Percentiles rank a stretch among this genome's conserved stretches.
Conservation (phyloP, 2,888 invertebrate genomes). For the Stenotaenia linearis region DNA sequence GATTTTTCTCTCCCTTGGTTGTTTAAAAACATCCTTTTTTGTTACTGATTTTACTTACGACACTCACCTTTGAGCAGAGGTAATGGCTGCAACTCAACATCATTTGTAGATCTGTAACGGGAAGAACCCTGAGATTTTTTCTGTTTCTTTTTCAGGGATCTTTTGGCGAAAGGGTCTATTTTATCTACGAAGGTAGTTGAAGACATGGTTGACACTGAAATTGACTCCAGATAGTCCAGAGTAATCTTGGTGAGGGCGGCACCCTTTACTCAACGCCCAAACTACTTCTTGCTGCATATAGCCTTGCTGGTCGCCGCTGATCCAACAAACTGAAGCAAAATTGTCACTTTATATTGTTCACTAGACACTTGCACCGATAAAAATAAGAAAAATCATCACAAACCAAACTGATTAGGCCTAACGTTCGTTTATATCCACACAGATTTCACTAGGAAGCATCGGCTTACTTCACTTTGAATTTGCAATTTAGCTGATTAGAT, state of each 20-base stretch:
- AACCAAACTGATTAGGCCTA: conserved; percentile 32
- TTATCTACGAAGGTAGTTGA: conserved; percentile 83
- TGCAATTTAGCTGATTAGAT: neutral
- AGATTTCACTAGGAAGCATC: conserved; percentile 1
- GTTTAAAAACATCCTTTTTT: neutral
- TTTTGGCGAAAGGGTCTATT: conserved; percentile 98
- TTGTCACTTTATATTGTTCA: conserved; percentile 11
- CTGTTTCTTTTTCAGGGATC: conserved; percentile 95
- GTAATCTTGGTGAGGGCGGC: conserved; percentile 29
- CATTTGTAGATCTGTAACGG: conserved; percentile 94
- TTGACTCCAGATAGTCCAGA: neutral
- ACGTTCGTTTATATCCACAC: conserved; percentile 33
- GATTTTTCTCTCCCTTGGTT: neutral
- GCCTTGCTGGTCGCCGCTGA: neutral
- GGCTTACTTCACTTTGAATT: conserved; percentile 22
- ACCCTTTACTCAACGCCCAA: conserved; percentile 27
- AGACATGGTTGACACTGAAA: conserved; percentile 17
- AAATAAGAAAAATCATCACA: conserved; percentile 32
- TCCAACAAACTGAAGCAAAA: conserved; percentile 14
- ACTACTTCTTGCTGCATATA: conserved; percentile 31
- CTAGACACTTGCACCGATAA: conserved; percentile 27
- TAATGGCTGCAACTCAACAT: conserved; percentile 92
- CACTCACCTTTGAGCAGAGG: conserved; percentile 88
- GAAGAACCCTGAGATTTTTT: conserved; percentile 99
- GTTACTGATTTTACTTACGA: neutral